Base-by-base conservation (phyloP, 2,113 vertebrate species). In the Notiomystis cincta region DNA sequence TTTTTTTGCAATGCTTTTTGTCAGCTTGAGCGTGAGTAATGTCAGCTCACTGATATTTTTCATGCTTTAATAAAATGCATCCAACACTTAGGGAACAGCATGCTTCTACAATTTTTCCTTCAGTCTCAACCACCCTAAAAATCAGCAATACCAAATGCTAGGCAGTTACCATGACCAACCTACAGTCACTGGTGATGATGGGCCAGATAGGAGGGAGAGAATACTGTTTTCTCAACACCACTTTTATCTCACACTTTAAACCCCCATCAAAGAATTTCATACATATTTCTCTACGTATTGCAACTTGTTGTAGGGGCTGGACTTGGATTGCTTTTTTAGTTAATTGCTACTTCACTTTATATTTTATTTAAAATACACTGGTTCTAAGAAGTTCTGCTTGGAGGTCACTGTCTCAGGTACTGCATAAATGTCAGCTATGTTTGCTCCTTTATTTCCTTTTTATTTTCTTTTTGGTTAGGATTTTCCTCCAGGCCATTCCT, bases 211-310 rank as follows among this genome's bases (percentile, higher is more conserved):
- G 38, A 91, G 57, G 45, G 62, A 61, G 56, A 91, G 69, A 91
- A 88, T n/a, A 24, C 24, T 85, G 62, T 93, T 94, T 96, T 94
- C 87, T 88, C 84, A 88, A 69, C 71, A 65, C 11, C 42, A 76
- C 89, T 94, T 94, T 89, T 89, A 96, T 96, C 91, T 94, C 82
- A 80, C 56, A n/a, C 78, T 79, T 91, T 85, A 89, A 96, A 95
- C 30, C 30, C 62, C 44, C 90, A 95, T 87, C 94, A 96, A 97
- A 91, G 89, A 93, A 91, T 91, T 94, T 96, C 50, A 88, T 72
- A 44, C 94, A 87, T 96, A 95, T 94, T 97, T 96, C 73, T 96
- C 75, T 87, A 80, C 93, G 11, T 84, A 96, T 84, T 93, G 50
- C 38, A 95, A 95, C 95, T 95, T 95, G 94, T 92, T 91, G 48